Evolutionary conservation across 1,140 invertebrate genomes (phyloP).

Genomic region (Saccostrea echinata): DNA sequence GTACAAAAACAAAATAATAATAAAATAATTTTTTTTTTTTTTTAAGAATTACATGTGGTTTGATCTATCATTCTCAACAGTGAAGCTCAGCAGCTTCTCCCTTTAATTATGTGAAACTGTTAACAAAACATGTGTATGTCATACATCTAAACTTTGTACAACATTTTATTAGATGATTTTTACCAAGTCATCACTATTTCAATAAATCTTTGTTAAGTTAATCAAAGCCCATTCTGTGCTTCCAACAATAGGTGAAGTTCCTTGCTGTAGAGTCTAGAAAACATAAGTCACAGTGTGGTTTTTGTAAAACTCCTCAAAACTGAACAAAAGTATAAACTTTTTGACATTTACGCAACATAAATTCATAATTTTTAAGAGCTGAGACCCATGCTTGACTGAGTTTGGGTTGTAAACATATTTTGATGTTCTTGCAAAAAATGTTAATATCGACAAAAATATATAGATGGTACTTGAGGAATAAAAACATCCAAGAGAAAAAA

Average conservation of each 20-base stretch:
- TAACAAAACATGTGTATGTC: background rate
- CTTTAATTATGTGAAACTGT: background rate
- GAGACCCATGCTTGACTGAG: background rate
- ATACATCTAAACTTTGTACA: background rate
- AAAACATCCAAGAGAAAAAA: background rate
- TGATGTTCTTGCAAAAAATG: slow-evolving; percentile 13
- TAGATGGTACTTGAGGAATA: background rate
- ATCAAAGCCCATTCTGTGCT: background rate
- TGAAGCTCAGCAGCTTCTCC: too few relatives aligned
- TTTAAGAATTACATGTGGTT: too few relatives aligned
- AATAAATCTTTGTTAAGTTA: background rate
- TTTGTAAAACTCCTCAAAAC: slow-evolving; percentile 3
- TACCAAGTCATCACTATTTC: slow-evolving; percentile 5
- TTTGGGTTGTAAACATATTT: slow-evolving; percentile 24
- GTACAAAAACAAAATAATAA: too few relatives aligned
- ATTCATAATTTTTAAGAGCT: slow-evolving; percentile 25
- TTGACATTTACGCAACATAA: slow-evolving; percentile 39
- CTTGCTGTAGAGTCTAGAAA: background rate
- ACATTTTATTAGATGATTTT: background rate
- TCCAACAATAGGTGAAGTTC: background rate
- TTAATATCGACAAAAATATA: background rate
- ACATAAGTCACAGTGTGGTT: background rate
- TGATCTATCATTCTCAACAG: too few relatives aligned
- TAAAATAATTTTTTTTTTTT: too few relatives aligned
- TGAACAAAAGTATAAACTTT: slow-evolving; percentile 19